A percentile compares a stretch with the other conserved stretches of the same genome.
Conservation (phyloP, 2,797 vertebrate genomes). For the Bradypodion ventrale region DNA sequence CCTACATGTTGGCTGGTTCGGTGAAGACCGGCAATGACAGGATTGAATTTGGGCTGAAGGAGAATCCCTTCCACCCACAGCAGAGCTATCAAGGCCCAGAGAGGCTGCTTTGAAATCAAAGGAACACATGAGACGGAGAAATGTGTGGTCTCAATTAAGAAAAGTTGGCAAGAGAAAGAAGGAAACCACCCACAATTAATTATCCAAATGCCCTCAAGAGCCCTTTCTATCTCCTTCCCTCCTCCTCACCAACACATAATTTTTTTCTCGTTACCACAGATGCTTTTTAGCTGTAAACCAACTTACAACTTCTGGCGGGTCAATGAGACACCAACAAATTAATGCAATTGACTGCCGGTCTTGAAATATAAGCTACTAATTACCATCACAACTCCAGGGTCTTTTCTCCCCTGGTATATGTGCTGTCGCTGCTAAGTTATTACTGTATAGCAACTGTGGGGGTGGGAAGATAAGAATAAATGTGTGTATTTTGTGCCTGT, state of each 20-base stretch:
- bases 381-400: not conserved
- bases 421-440: not conserved
- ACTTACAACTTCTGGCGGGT: conserved; percentile 21
- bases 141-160: not conserved
- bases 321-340: conserved; percentile 46
- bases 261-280: conserved; percentile 31
- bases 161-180: not conserved
- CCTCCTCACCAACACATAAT: not conserved
- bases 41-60: too few species aligned
- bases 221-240: not conserved
- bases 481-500: too few species aligned
- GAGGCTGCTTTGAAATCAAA: not conserved
- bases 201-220: not conserved
- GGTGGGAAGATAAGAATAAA: not conserved
- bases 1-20: too few species aligned
- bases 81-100: too few species aligned
- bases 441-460: not conserved
- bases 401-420: not conserved
- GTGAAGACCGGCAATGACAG: too few species aligned
- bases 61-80: too few species aligned
- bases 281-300: too few species aligned
- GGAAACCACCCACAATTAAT: not conserved
- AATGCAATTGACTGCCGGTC: conserved; percentile 50
- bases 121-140: not conserved
- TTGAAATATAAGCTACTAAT: conserved; percentile 3